Percentiles rank a stretch among this genome's conserved stretches.
Evolutionary conservation across 1,140 invertebrate species (phyloP).

Genomic region (Hestina assimilis): DNA sequence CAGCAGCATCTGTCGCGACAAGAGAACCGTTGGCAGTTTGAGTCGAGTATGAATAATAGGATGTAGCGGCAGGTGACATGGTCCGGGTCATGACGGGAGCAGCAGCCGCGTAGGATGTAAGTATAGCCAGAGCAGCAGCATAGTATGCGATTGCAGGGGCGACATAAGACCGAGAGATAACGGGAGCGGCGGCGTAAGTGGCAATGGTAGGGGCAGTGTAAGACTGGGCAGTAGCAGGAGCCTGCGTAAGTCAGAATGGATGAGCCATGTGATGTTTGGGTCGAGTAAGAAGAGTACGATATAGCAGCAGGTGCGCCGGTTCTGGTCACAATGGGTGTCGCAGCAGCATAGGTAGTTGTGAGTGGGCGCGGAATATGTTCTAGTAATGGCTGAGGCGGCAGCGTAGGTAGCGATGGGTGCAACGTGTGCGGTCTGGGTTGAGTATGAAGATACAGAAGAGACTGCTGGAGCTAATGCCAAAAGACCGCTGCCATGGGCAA

Average conservation of each 20-base stretch:
- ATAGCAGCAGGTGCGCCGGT: conserved; percentile 6
- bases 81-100: conserved; percentile 41
- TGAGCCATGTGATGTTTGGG: background rate
- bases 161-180: too few relatives aligned
- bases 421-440: too few relatives aligned
- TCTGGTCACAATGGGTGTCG: background rate
- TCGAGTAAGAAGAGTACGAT: too few relatives aligned
- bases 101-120: too few relatives aligned
- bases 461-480: conserved; percentile 37
- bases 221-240: too few relatives aligned
- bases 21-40: conserved; percentile 41
- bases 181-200: conserved; percentile 31
- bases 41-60: conserved; percentile 45
- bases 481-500: too few relatives aligned
- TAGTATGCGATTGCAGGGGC: too few relatives aligned
- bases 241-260: too few relatives aligned
- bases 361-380: conserved; percentile 31
- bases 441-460: conserved; percentile 44
- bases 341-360: conserved; percentile 8
- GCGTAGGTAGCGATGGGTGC: conserved; percentile 33
- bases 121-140: conserved; percentile 20
- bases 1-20: conserved; percentile 36
- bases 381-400: conserved; percentile 23
- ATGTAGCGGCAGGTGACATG: conserved; percentile 39
- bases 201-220: conserved; percentile 27